Base-by-base conservation (phyloP, 1,140 invertebrate genomes). In the Pogonomyrmex barbatus region DNA sequence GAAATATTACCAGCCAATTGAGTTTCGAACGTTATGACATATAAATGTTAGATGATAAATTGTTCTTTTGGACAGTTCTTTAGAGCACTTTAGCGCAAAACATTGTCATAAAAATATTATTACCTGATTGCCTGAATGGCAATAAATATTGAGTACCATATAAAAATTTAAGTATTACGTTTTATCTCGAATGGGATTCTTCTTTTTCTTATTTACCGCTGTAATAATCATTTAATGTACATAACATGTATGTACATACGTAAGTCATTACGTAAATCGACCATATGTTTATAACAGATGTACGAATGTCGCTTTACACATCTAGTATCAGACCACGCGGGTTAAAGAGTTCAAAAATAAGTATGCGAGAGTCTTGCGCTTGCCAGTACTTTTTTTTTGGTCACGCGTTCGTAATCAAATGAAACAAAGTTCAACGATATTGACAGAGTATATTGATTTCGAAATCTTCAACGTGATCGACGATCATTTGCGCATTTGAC, bases 391-490 rank as follows among this genome's bases (percentile, higher is more conserved):
- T 39, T 42, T 56, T 62, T 39, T 36, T 67, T 52, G 36, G 36
- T 67, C 33, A n/a, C 6, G n/a, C n/a, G 2, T 45, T 78, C 14
- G 17, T 63, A 50, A 52, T 65, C 45, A 6, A 67, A 67, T 12
- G 45, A 39, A 14, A 42, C 77, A 79, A 79, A 79, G 77, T 79
- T 79, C 77, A 79, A 1, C 24, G 75, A 52, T 67, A 45, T 36
- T 9, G 62, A 67, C 45, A 4, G 33, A 39, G 33, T 42, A 30
- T 67, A 79, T 79, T 79, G 62, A 79, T 79, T 79, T 79, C 60
- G 62, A 67, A 79, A 67, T 67, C 45, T 50, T 52, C 33, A 45
- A 39, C 58, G n/a, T 30, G 33, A 30, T 52, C 10, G 6, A 65
- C 30, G 24, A 30, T 47, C 42, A 42, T 8, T 54, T 52, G n/a